phyloP scores from a whole-genome alignment of 2,888 invertebrate genomes.

The Margaritifera margaritifera region DNA sequence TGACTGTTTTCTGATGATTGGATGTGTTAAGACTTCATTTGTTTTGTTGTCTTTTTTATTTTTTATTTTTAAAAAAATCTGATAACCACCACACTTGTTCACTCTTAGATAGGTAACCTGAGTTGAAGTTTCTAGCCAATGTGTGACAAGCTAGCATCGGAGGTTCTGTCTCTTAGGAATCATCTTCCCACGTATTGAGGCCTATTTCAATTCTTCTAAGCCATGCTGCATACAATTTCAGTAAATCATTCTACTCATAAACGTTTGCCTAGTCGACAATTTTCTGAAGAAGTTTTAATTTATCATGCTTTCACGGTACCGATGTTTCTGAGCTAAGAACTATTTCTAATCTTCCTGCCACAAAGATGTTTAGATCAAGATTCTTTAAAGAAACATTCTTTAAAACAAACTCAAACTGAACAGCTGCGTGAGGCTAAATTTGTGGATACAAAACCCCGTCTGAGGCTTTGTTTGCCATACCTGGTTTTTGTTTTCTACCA shows the following conservation, averaged over 20 bases:
- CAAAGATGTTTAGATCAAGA: constrained; percentile 4
- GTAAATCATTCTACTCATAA: constrained; percentile 8
- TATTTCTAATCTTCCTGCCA: constrained; percentile 7
- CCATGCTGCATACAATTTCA: constrained; percentile 13
- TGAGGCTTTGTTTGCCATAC: too few species aligned
- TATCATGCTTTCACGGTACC: constrained; percentile 2
- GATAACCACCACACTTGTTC: too few species aligned
- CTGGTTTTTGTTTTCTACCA: too few species aligned
- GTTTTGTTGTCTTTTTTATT: too few species aligned
- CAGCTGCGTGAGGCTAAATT: too few species aligned
- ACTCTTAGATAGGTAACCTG: too few species aligned
- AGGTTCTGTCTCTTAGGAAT: constrained; percentile 2
- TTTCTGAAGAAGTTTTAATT: constrained; percentile 8
- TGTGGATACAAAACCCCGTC: too few species aligned
- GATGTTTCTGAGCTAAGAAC: constrained; percentile 1
- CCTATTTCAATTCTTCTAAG: constrained; percentile 8
- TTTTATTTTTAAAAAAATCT: too few species aligned
- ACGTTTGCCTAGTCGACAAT: constrained; percentile 8
- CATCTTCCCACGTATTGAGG: constrained; percentile 6
- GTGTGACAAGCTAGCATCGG: background rate
- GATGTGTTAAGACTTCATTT: too few species aligned
- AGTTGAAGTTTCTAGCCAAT: too few species aligned
- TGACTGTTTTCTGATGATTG: too few species aligned
- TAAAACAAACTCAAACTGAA: too few species aligned
- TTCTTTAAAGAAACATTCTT: background rate